Evolutionary conservation across 2,888 invertebrate genomes (phyloP).

Genomic region (Nasonia oneida): DNA sequence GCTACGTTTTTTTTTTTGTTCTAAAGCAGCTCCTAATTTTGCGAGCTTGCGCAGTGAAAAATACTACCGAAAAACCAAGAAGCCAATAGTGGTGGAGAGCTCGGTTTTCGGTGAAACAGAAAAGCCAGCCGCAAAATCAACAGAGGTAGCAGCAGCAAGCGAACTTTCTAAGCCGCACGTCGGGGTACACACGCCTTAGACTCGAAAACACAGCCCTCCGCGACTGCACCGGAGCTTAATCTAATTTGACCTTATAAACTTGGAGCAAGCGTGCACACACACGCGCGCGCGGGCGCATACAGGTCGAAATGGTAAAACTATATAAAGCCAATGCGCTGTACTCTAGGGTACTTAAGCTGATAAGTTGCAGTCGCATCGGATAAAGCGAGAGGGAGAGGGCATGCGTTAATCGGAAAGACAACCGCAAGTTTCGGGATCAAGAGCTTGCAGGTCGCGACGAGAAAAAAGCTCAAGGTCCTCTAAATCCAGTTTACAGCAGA

Average conservation of each 20-base stretch:
- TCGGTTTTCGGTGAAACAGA: conserved; percentile 38
- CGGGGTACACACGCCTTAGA: not conserved
- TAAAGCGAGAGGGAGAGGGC: conserved; percentile 7
- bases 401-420: conserved; percentile 67
- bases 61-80: not conserved
- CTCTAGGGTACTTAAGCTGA: conserved; percentile 38
- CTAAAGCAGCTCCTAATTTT: not conserved
- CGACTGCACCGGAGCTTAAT: conserved; percentile 46
- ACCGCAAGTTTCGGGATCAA: conserved; percentile 53
- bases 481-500: not conserved
- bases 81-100: too few species aligned
- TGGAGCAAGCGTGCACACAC: not conserved
- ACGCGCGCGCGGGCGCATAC: not conserved
- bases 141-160: conserved; percentile 19
- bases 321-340: conserved; percentile 20
- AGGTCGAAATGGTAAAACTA: conserved; percentile 48
- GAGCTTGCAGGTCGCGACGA: not conserved
- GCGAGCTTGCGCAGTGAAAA: not conserved
- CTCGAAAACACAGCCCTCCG: not conserved
- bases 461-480: not conserved
- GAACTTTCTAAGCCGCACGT: conserved; percentile 49
- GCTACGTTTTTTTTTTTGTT: not conserved
- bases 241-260: conserved; percentile 60
- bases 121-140: conserved; percentile 53
- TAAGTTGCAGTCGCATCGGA: conserved; percentile 24